These are phyloP conservation scores for Teleogryllus oceanicus DNA, from an alignment of 2,888 invertebrate species.

Conservation along the genomic window DNA sequence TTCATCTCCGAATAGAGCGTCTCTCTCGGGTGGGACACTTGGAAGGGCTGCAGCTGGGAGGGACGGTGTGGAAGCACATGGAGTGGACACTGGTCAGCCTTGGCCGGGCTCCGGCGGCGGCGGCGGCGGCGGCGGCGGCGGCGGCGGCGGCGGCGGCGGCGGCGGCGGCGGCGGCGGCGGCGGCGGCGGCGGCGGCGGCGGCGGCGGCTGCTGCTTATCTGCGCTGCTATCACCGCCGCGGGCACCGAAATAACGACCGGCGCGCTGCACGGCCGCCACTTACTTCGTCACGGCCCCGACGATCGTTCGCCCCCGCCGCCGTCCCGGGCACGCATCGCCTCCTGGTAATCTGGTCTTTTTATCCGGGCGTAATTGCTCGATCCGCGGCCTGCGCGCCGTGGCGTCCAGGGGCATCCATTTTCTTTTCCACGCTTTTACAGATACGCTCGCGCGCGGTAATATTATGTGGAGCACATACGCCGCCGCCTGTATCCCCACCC, in stretches of 20 bases:
- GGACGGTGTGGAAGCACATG: background rate
- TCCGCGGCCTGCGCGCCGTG: background rate
- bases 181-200: too few relatives aligned
- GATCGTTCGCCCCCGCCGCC: background rate
- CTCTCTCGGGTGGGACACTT: too few relatives aligned
- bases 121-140: background rate
- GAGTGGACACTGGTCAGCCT: background rate
- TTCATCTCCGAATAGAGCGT: too few relatives aligned
- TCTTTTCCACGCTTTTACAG: background rate
- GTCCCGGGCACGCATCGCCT: background rate
- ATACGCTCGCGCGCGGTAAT: background rate
- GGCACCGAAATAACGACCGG: background rate
- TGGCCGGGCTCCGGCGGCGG: background rate
- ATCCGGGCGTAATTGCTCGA: background rate
- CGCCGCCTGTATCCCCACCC: background rate
- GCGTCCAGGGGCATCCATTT: background rate
- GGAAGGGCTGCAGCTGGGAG: too few relatives aligned
- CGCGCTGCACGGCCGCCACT: background rate
- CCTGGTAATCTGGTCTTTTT: background rate
- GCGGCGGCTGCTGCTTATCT: background rate
- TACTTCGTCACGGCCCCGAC: slow-evolving; percentile 1
- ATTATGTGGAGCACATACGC: background rate
- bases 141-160: too few relatives aligned
- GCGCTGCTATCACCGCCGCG: background rate
- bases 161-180: background rate